Percentiles rank a stretch among this genome's conserved stretches.
These are phyloP conservation scores for Mastacembelus armatus DNA, from an alignment of 2,797 vertebrate genomes.

Conservation along the genomic window DNA sequence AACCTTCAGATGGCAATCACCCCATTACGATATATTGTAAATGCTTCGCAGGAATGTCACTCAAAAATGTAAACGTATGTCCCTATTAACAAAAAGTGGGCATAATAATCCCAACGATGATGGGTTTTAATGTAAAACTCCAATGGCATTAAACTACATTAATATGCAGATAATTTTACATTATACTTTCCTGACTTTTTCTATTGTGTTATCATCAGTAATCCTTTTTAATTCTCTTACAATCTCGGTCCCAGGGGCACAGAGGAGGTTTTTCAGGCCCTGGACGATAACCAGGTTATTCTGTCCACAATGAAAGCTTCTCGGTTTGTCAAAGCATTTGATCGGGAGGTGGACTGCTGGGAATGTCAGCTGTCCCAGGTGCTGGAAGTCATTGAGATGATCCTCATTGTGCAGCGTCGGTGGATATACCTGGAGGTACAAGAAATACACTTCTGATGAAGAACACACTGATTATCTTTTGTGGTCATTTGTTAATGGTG, in stretches of 20 bases:
- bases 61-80: too few species aligned
- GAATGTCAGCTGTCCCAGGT: constrained; percentile 88
- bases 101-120: too few species aligned
- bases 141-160: too few species aligned
- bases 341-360: constrained; percentile 89
- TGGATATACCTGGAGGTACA: constrained; percentile 93
- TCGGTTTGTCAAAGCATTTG: constrained; percentile 89
- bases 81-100: too few species aligned
- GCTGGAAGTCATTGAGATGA: constrained; percentile 89
- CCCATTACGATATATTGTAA: too few species aligned
- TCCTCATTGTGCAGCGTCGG: constrained; percentile 88
- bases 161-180: too few species aligned
- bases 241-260: constrained; percentile 78
- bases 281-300: constrained; percentile 91
- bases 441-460: too few species aligned
- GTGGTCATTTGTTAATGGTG: not conserved
- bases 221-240: not conserved
- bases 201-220: not conserved
- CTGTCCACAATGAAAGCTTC: constrained; percentile 92
- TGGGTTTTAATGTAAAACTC: too few species aligned
- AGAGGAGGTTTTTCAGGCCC: constrained; percentile 88
- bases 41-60: too few species aligned
- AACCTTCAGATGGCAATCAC: too few species aligned
- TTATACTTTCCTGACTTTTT: not conserved
- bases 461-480: too few species aligned